Evolutionary conservation across 37 sponge, comb jelly and placozoan species (phyloP), one percentile per base, ranked within the genome.

Genomic region (Halichondria panicea): DNA sequence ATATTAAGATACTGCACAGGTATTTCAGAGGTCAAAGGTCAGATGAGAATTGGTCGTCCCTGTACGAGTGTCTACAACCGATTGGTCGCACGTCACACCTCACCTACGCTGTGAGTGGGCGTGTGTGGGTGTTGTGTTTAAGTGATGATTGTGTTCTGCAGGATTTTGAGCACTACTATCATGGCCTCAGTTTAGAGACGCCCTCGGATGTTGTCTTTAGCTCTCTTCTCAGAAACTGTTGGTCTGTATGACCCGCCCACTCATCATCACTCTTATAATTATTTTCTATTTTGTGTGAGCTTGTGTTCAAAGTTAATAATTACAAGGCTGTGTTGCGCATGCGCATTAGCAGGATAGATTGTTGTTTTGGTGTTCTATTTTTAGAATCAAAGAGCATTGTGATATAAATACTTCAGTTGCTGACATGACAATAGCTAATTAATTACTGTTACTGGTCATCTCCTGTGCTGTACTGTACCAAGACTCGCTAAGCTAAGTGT

Each of bases 161-260:
- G 89, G 89, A 82, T 33, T 78, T 88, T 82, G 89, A 88, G 52
- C 55, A 88, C 68, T 88, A 72, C 43, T 82, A 81, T 53, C 74
- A 77, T 36, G 89, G 83, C 0, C 68, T 72, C 32, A 82, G 75
- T 36, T 72, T 88, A 22, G 89, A 88, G 34, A 76, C 77, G 5
- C 24, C 36, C 28, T 30, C 55, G 9, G 84, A 84, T 36, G 15
- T 58, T 1, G 76, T 69, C 6, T 84, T 84, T 68, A 59, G 32
- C 9, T 25, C 34, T n/a, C 33, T 56, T n/a, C 30, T 84, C 38
- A 67, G 33, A 45, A 54, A 50, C 41, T 83, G 76, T 61, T 83
- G 83, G 83, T 28, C 71, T 9, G 7, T 78, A 33, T 78, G 68
- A 36, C 38, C 15, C 63, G 63, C 32, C 38, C 30, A 30, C 1